Percentiles rank a stretch among this genome's conserved stretches.
Conservation (phyloP, 2,888 invertebrate genomes). For the Cryptocephalus moraei region DNA sequence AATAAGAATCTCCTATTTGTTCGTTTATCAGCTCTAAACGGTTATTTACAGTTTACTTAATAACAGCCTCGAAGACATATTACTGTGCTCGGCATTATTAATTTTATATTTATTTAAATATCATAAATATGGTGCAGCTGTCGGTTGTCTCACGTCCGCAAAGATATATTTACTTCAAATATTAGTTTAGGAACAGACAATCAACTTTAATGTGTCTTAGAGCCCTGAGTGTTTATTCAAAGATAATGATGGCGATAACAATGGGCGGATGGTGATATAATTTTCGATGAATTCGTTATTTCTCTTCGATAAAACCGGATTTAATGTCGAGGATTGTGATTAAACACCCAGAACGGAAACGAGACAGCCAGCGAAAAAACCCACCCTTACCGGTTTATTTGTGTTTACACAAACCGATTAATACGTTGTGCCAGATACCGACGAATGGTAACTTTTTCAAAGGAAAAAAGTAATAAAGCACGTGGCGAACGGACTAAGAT, state of each 20-base stretch:
- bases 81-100: not conserved
- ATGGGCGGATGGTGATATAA: slow-evolving; percentile 19
- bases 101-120: not conserved
- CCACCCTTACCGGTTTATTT: too few species aligned
- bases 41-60: not conserved
- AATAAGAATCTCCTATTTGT: not conserved
- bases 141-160: slow-evolving; percentile 23
- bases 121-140: slow-evolving; percentile 20
- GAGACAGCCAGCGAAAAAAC: too few species aligned
- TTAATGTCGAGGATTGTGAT: too few species aligned
- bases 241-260: slow-evolving; percentile 24
- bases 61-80: not conserved
- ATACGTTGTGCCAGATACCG: too few species aligned
- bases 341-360: too few species aligned
- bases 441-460: too few species aligned
- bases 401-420: too few species aligned
- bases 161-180: slow-evolving; percentile 26
- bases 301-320: slow-evolving; percentile 3
- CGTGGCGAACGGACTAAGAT: too few species aligned
- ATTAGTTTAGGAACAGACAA: slow-evolving; percentile 27
- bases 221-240: slow-evolving; percentile 22
- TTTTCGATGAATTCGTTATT: slow-evolving; percentile 17
- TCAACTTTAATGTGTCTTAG: slow-evolving; percentile 23
- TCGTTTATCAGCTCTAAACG: not conserved
- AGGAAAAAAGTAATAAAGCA: too few species aligned